phyloP scores from a whole-genome alignment of 2,888 invertebrate genomes.

The Cetonia aurata region DNA sequence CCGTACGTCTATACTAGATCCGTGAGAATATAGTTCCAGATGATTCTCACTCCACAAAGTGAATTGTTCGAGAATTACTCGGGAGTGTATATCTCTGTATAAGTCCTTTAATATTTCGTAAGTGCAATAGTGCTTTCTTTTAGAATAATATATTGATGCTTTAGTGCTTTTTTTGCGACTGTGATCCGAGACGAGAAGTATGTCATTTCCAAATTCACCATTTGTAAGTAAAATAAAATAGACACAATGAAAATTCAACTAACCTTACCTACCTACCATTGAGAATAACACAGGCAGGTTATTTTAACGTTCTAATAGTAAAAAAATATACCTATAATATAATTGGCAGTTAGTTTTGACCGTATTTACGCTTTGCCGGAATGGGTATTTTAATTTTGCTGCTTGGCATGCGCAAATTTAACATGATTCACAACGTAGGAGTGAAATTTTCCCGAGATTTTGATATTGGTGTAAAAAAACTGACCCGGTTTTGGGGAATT shows the following conservation, averaged over 20 bases:
- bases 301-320: slow-evolving; percentile 24
- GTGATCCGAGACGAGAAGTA: slow-evolving; percentile 46
- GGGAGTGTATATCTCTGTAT: slow-evolving; percentile 35
- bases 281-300: slow-evolving; percentile 30
- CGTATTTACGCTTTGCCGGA: slow-evolving; percentile 36
- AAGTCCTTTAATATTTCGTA: slow-evolving; percentile 42
- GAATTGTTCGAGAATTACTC: slow-evolving; percentile 46
- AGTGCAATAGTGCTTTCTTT: slow-evolving; percentile 44
- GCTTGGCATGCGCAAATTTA: slow-evolving; percentile 46
- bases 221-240: slow-evolving; percentile 52
- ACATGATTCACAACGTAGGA: slow-evolving; percentile 40
- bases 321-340: slow-evolving; percentile 12
- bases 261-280: slow-evolving; percentile 33
- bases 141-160: slow-evolving; percentile 41
- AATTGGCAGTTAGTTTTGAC: slow-evolving; percentile 42
- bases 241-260: slow-evolving; percentile 46
- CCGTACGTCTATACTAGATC: slow-evolving; percentile 34
- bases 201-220: slow-evolving; percentile 54
- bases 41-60: slow-evolving; percentile 49
- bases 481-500: slow-evolving; percentile 20
- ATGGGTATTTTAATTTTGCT: slow-evolving; percentile 42
- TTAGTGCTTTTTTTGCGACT: slow-evolving; percentile 44
- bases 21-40: slow-evolving; percentile 46
- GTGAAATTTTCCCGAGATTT: slow-evolving; percentile 39
- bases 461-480: slow-evolving; percentile 23